Evolutionary conservation across 2,797 vertebrate species (phyloP), one percentile per base, ranked within the genome.

Genomic region (Eutrigla gurnardus): DNA sequence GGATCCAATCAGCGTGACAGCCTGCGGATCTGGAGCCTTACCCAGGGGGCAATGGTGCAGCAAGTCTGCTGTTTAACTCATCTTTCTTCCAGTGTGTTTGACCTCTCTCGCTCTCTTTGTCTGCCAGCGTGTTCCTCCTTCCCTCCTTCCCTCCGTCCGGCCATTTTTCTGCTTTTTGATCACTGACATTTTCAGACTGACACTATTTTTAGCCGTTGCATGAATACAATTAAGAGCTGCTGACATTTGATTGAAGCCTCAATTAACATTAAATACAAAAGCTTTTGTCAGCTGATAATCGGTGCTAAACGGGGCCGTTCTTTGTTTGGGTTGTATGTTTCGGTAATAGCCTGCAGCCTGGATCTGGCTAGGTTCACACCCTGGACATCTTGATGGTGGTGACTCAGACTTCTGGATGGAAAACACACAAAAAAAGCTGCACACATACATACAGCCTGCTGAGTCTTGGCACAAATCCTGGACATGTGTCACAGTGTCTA

Each of bases 351-450:
- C 61, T 55, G 35, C 67, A 58, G 52, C 32, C 18, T 81, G 35
- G 37, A 65, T 74, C 62, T 70, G 12, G 52, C 54, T 12, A 50
- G 37, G 68, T 77, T 80, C 8, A 74, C 63, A 79, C 65, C 43
- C 12, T 68, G 58, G 77, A 82, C 71, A 84, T 75, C 40, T 82
- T 75, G 70, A 53, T 81, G 39, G 15, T 42, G 52, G 66, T 86
- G 81, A 84, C 58, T 85, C 81, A 86, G 62, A 72, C 47, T 67
- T 15, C 33, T 78, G 32, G 71, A 80, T 6, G 4, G 57, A 83
- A 73, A 65, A 66, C 18, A 47, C 52, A 32, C 43, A 63, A 33
- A 64, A 73, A 45, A 73, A 25, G 25, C 25, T 25, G 25, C 40
- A 69, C 39, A 68, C 45, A 37, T 1, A 12, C 32, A 54, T 3